Evolutionary conservation across 2,113 vertebrate genomes (phyloP), one percentile per base, ranked within the genome.

Genomic region (Corythornis madagascariensis): DNA sequence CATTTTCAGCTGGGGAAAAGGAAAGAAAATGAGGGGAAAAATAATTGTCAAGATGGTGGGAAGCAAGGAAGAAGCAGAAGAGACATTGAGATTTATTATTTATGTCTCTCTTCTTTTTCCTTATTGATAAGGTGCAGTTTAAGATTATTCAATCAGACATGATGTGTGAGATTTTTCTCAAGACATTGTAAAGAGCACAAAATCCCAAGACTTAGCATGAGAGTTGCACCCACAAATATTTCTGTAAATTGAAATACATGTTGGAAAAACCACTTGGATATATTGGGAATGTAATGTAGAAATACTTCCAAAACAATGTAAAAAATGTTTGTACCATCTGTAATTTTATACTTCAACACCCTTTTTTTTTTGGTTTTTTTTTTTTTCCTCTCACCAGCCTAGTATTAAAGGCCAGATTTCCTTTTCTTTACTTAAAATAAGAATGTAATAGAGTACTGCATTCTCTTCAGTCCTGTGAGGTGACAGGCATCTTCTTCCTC

Each of bases 401-500:
- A 4, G 10, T 47, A 35, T 24, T 47, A 60, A 83, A 74, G 38
- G 16, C 17, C 12, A 55, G 48, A 11, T 78, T 74, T 83, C n/a
- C 26, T 59, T 65, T 59, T 24, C 61, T 86, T 84, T 75, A 31
- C 78, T 77, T 33, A 29, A 53, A 90, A 86, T 38, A 47, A 59
- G 82, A 81, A 65, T 25, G 11, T 59, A 60, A 47, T 48, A 33
- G 26, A 20, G 5, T 45, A 78, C 24, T n/a, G 28, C 65, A 17
- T 59, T 89, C 66, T 63, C 42, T 77, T 25, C 29, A 40, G 50
- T 31, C 67, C 42, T 73, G 29, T 2, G 22, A 89, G 48, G 60
- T 85, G 70, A 86, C 71, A 91, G 52, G 26, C 38, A 38, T 80
- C 73, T 86, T 91, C 61, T 28, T 88, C 25, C 21, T 86, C 35